Percentiles rank a stretch among this genome's conserved stretches.
Evolutionary conservation across 2,797 vertebrate genomes (phyloP).

Genomic region (Cossypha polioptera): DNA sequence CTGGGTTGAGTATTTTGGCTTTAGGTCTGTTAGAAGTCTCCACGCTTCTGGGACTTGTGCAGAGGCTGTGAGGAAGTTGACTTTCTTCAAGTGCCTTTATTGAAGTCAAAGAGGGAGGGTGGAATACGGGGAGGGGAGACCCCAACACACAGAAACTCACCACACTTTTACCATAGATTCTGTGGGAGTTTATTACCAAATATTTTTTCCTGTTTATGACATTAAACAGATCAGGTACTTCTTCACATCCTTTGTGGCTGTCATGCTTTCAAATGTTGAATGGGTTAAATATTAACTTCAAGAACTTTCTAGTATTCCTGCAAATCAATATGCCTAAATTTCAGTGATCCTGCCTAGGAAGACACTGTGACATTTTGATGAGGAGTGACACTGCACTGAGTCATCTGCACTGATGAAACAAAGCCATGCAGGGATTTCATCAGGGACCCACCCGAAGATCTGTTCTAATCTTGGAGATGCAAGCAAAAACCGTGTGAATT

Average conservation of each 20-base stretch:
- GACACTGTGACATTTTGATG: neutral
- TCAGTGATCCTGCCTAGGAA: neutral
- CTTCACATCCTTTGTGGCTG: neutral
- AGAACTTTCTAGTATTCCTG: neutral
- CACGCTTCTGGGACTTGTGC: neutral
- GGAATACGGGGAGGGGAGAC: neutral
- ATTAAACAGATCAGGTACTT: neutral
- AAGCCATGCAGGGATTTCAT: neutral
- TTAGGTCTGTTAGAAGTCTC: neutral
- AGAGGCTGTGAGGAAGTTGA: neutral
- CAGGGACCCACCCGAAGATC: neutral
- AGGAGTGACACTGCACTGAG: conserved; percentile 8
- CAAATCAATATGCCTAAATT: neutral
- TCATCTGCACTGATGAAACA: neutral
- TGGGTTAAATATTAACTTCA: neutral
- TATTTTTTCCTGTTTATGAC: neutral
- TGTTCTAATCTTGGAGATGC: neutral
- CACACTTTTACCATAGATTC: neutral
- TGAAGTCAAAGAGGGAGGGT: neutral
- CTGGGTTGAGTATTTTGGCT: neutral
- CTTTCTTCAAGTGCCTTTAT: neutral
- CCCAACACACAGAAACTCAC: neutral
- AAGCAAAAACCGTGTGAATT: neutral
- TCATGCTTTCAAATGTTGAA: neutral
- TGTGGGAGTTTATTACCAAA: fast-evolving